Conservation (phyloP, 2,797 vertebrate species). For the Danio choprae region DNA sequence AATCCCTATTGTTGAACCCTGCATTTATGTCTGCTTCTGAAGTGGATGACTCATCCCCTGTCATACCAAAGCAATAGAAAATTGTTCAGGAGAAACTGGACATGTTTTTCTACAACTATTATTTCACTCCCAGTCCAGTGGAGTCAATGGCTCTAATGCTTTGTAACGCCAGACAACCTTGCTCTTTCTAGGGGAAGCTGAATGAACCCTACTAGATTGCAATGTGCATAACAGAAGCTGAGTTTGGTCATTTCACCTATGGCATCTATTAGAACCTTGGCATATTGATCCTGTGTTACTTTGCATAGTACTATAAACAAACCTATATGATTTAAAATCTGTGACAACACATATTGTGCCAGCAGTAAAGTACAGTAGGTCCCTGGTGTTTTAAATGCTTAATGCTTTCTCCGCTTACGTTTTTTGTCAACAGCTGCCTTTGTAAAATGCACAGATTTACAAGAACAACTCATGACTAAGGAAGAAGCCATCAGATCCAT, state of each 20-base stretch:
- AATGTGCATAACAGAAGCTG: no score
- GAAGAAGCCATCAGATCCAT: not conserved
- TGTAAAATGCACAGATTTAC: not conserved
- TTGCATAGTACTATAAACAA: not conserved
- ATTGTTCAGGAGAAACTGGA: constrained; percentile 3
- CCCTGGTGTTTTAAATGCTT: not conserved
- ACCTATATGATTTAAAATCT: not conserved
- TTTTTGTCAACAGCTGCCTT: not conserved
- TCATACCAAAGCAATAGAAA: not conserved
- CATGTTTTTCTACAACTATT: not conserved
- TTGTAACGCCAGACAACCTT: no score
- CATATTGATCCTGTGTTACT: no score
- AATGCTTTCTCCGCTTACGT: not conserved
- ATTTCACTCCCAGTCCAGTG: no score
- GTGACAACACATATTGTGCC: not conserved
- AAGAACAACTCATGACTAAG: not conserved
- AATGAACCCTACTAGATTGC: no score
- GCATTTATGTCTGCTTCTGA: not conserved
- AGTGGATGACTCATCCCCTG: not conserved
- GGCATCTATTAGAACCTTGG: no score
- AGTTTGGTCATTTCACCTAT: no score
- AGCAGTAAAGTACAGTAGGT: not conserved
- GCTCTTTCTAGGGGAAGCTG: no score
- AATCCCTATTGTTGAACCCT: not conserved
- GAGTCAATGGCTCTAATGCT: no score